Evolutionary conservation across 2,888 invertebrate genomes (phyloP), one percentile per base, ranked within the genome.

Genomic region (Drosophila buzzatii): DNA sequence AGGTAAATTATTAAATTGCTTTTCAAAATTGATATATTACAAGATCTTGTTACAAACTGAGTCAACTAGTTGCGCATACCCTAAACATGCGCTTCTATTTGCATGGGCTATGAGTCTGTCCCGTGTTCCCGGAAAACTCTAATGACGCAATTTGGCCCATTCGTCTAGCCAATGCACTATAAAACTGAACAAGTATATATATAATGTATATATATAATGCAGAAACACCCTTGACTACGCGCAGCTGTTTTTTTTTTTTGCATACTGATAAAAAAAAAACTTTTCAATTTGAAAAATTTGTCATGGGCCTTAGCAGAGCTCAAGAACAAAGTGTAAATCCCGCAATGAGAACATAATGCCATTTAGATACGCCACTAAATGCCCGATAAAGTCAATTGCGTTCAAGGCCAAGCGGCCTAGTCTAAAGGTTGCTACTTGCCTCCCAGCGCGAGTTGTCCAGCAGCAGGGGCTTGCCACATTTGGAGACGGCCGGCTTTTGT

Each of bases 381-480:
- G 4, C 3, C 37, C 37, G 65, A 63, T 66, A 66, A 63, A 64
- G 64, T 18, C 27, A 16, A 8, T 23, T 5, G 14, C 2, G 1
- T 31, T n/a, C 55, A 73, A 62, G 51, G 69, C 58, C 44, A 58
- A 9, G 5, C 10, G 35, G 73, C 39, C 5, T 3, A n/a, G 23
- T 23, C 23, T 27, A 27, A 27, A 5, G 27, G 37, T 4, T 4
- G n/a, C 16, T 92, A 93, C 93, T 93, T 92, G 92, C 93, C 92
- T 93, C 93, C 91, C 92, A 92, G 61, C 93, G 90, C 56, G 87
- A 79, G 73, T 92, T 91, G 73, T 93, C 93, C 79, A 93, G 82
- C 44, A 91, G 88, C 62, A 93, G 83, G 16, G 91, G 89, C 69
- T 91, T 93, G 78, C 92, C 92, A 73, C 92, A 92, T 81, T 90